Percentiles rank a stretch among this genome's conserved stretches.
Evolutionary conservation across 2,888 invertebrate species (phyloP).

Genomic region (Syrista parreyssii): DNA sequence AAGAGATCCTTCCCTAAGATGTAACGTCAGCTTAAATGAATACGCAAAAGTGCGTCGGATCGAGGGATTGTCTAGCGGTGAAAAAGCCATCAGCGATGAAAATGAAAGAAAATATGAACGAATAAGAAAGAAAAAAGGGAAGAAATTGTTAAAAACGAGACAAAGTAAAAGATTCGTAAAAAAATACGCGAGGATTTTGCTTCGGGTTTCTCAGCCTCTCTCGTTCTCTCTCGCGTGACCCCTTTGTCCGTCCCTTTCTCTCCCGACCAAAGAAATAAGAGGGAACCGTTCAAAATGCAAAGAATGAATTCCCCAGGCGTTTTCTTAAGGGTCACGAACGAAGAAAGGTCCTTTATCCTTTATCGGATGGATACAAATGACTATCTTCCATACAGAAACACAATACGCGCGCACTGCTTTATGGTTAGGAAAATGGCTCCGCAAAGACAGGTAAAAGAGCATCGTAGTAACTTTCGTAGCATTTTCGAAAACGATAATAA

Average conservation of each 20-base stretch:
- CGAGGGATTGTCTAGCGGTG: neutral
- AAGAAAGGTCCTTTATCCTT: conserved; percentile 12
- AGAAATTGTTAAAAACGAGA: neutral
- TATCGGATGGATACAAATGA: neutral
- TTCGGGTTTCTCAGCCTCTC: neutral
- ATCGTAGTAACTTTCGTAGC: neutral
- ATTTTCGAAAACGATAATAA: neutral
- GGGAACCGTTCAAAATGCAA: conserved; percentile 6
- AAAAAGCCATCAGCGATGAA: neutral
- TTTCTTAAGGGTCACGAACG: conserved; percentile 2
- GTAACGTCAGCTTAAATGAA: too few species aligned
- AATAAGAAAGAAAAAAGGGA: neutral
- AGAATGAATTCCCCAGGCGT: conserved; percentile 1
- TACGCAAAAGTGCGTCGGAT: neutral
- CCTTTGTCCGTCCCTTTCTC: neutral
- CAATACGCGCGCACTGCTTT: neutral
- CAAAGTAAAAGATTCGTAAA: neutral
- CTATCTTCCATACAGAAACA: neutral
- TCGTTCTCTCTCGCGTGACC: conserved; percentile 8
- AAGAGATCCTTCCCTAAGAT: neutral
- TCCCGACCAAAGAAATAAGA: neutral
- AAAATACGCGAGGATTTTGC: conserved; percentile 4
- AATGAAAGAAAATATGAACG: neutral
- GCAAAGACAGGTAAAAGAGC: neutral
- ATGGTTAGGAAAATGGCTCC: neutral